Conservation (phyloP, 2,797 vertebrate species). For the Silurus lanzhouensis region DNA sequence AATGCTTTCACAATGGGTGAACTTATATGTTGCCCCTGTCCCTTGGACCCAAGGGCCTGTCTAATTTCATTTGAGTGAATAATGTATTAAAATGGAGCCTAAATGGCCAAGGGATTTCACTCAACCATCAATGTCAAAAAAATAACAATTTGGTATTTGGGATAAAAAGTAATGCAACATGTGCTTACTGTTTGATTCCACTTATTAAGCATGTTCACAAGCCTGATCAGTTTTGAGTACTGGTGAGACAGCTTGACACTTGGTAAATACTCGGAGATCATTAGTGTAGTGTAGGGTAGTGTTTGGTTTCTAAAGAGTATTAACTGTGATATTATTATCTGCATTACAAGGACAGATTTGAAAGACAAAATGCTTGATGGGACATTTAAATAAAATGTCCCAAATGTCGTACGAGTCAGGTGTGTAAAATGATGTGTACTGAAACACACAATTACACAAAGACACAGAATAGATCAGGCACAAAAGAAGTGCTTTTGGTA, state of each 20-base stretch:
- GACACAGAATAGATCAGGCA: not conserved
- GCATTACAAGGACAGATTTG: not conserved
- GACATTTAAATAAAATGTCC: not conserved
- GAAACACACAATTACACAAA: too few species aligned
- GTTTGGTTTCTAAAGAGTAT: not conserved
- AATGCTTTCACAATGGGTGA: not conserved
- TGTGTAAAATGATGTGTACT: not conserved
- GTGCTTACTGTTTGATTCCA: not conserved
- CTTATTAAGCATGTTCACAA: not conserved
- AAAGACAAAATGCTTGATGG: not conserved
- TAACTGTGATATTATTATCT: not conserved
- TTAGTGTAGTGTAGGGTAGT: not conserved
- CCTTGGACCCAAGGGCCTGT: not conserved
- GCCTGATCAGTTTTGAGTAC: not conserved
- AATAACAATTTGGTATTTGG: too few species aligned
- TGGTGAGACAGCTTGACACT: not conserved
- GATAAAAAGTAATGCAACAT: not conserved
- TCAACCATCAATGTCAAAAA: slow-evolving; percentile 48
- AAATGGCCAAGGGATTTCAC: not conserved
- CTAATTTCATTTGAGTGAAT: not conserved
- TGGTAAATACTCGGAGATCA: not conserved
- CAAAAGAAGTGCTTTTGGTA: not conserved
- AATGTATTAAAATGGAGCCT: not conserved
- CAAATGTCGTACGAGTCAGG: too few species aligned
- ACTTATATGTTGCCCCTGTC: not conserved